Evolutionary conservation across 1,140 invertebrate genomes (phyloP), one percentile per base, ranked within the genome.

Genomic region (Spodoptera litura): DNA sequence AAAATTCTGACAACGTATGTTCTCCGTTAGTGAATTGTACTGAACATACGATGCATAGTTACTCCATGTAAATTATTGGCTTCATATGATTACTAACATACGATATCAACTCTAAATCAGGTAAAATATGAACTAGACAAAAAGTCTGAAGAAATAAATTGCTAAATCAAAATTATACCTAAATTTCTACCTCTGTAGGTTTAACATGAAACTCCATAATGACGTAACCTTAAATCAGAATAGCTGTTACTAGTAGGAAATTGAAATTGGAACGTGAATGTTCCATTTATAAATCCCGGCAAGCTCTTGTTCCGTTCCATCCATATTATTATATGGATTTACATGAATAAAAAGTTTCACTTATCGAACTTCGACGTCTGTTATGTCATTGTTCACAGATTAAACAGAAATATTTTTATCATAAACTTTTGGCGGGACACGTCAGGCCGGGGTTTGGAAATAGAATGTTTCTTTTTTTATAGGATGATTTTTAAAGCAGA

Each of bases 291-390:
- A 51, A 44, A 66, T 51, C 38, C 44, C 12, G 15, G 38, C 62
- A 51, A 66, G 62, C 62, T 66, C 62, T 66, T 66, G 38, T 66
- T 66, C 38, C 62, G 35, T 49, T 66, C 38, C 15, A 38, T 64
- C 35, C 58, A 44, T 64, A 64, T 64, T 64, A 64, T 64, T 44
- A 64, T 66, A 66, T 66, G 44, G 62, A 66, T 66, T 66, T 51
- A 66, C 62, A 66, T 51, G 62, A 66, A 66, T 66, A 66, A 66
- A 66, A 66, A 66, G 62, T 66, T 66, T 66, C 62, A 66, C 62
- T 66, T 66, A 66, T 66, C 62, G 62, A 66, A 66, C 62, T 66
- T 25, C 38, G 44, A 38, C 59, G 59, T 62, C 59, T 62, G 59
- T 62, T 38, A 62, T 62, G 31, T 62, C 59, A 62, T 62, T 38